Conservation (phyloP, 1,140 invertebrate species). For the Triops longicaudatus region DNA sequence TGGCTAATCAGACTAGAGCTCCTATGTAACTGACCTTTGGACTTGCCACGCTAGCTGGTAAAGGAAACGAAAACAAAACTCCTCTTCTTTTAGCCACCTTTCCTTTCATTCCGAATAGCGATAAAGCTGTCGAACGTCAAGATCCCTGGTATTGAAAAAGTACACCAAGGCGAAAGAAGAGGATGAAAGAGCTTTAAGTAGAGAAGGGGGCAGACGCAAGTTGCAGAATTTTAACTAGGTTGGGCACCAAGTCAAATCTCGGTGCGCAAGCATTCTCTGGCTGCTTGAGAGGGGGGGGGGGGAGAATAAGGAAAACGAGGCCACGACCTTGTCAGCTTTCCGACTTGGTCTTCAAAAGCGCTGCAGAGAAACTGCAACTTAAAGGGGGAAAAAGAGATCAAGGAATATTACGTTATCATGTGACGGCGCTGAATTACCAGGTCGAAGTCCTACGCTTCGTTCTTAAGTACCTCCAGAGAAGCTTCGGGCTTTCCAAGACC, state of each 20-base stretch:
- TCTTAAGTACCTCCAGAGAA: too few relatives aligned
- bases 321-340: background rate
- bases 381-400: background rate
- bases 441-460: too few relatives aligned
- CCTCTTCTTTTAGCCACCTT: background rate
- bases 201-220: too few relatives aligned
- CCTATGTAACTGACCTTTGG: background rate
- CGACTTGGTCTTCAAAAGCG: background rate
- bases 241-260: too few relatives aligned
- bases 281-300: background rate
- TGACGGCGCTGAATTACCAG: background rate
- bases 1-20: too few relatives aligned
- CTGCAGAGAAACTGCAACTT: background rate
- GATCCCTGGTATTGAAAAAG: background rate
- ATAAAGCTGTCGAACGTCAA: constrained; percentile 15
- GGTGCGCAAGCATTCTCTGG: too few relatives aligned
- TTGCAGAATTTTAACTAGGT: too few relatives aligned
- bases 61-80: background rate
- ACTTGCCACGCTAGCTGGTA: background rate
- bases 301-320: background rate
- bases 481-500: too few relatives aligned
- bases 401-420: background rate
- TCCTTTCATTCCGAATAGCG: background rate
- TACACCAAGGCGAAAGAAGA: too few relatives aligned
- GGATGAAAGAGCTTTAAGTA: too few relatives aligned